A percentile compares a stretch with the other conserved stretches of the same genome.
phyloP scores from a whole-genome alignment of 2,888 invertebrate species.

The Sclerodermus sp. region DNA sequence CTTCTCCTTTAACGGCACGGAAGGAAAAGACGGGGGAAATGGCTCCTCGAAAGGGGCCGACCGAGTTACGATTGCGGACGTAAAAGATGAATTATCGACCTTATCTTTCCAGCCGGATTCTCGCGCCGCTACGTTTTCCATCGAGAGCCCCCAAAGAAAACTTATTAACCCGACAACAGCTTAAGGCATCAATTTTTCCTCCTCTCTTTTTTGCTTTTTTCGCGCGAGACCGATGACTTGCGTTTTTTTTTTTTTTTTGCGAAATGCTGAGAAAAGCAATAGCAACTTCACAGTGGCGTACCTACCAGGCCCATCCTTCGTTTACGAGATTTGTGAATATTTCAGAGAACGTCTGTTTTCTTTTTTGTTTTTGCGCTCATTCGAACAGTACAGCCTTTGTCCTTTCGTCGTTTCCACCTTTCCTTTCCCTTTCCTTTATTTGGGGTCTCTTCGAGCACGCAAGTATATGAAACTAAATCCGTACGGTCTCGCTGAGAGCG shows the following conservation, averaged over 20 bases:
- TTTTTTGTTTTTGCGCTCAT: not conserved
- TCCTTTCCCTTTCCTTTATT: not conserved
- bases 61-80: slow-evolving; percentile 18
- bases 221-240: too few species aligned
- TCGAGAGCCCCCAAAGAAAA: too few species aligned
- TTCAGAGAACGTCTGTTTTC: slow-evolving; percentile 11
- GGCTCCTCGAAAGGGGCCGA: not conserved
- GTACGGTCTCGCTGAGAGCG: slow-evolving; percentile 9
- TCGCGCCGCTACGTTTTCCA: not conserved
- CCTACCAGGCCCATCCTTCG: slow-evolving; percentile 1
- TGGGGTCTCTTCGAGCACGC: not conserved
- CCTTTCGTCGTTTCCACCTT: not conserved
- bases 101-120: slow-evolving; percentile 25
- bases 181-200: too few species aligned
- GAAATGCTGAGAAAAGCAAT: too few species aligned
- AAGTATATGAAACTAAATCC: slow-evolving; percentile 14
- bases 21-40: slow-evolving; percentile 11
- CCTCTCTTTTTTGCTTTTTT: too few species aligned
- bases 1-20: slow-evolving; percentile 24
- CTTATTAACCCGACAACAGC: too few species aligned
- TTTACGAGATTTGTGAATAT: slow-evolving; percentile 14
- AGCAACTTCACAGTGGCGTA: not conserved
- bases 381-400: not conserved
- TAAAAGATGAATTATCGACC: slow-evolving; percentile 32
- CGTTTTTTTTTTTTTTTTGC: too few species aligned